Conservation (phyloP, 2,113 vertebrate genomes). For the Chloropsis cyanopogon region DNA sequence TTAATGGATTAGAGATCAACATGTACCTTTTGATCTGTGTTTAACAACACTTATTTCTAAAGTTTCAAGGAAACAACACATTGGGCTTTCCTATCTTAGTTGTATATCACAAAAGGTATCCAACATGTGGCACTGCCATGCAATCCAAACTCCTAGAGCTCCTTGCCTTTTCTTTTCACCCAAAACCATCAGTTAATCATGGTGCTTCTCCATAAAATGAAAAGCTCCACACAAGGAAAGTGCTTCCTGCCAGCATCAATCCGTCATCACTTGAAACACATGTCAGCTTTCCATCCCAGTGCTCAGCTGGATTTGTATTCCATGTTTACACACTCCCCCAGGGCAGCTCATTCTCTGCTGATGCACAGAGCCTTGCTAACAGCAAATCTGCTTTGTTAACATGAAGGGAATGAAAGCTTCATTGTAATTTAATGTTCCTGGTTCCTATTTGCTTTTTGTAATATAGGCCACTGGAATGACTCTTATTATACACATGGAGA, state of each 20-base stretch:
- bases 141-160: neutral
- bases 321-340: neutral
- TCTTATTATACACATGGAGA: neutral
- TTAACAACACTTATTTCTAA: neutral
- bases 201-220: neutral
- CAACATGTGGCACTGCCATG: neutral
- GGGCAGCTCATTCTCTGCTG: neutral
- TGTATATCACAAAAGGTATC: neutral
- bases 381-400: slow-evolving; percentile 39
- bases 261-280: neutral
- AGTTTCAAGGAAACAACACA: neutral
- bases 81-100: neutral
- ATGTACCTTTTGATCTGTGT: neutral
- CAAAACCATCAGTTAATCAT: neutral
- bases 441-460: neutral
- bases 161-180: neutral
- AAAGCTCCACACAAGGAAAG: neutral
- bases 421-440: slow-evolving; percentile 16
- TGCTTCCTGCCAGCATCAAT: neutral
- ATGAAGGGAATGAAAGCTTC: slow-evolving; percentile 21
- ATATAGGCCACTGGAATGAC: neutral
- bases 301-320: neutral
- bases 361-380: neutral
- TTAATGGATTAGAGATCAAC: neutral
- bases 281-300: neutral